Evolutionary conservation across 2,888 invertebrate species (phyloP).

Genomic region (Aphrophora alni): DNA sequence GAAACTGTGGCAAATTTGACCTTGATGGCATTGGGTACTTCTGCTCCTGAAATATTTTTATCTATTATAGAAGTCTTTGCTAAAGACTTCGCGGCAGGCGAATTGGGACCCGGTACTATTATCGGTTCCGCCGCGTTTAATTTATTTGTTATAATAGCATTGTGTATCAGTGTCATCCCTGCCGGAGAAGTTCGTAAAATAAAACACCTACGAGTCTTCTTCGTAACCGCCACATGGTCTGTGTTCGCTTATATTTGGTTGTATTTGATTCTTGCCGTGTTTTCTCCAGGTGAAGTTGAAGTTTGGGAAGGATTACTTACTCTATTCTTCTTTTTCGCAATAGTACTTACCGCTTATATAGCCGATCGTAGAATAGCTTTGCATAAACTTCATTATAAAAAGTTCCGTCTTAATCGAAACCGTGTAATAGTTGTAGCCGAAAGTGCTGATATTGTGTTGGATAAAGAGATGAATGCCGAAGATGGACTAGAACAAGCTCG

Average conservation of each 20-base stretch:
- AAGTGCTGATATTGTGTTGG: slow-evolving; percentile 67
- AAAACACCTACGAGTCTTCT: slow-evolving; percentile 95
- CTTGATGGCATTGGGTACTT: slow-evolving; percentile 97
- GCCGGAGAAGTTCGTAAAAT: slow-evolving; percentile 90
- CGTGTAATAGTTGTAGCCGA: slow-evolving; percentile 91
- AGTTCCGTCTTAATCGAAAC: slow-evolving; percentile 87
- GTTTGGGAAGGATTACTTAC: slow-evolving; percentile 98
- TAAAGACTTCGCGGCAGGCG: slow-evolving; percentile 94
- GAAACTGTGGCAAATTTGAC: slow-evolving; percentile 99
- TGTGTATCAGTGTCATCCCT: slow-evolving; percentile 91
- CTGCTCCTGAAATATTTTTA: slow-evolving; percentile 96
- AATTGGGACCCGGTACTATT: slow-evolving; percentile 97
- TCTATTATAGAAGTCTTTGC: slow-evolving; percentile 98
- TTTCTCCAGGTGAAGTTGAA: slow-evolving; percentile 86
- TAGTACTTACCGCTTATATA: slow-evolving; percentile 94
- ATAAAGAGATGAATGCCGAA: slow-evolving; percentile 63
- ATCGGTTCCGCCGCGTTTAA: slow-evolving; percentile 99
- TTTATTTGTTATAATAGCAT: slow-evolving; percentile 95
- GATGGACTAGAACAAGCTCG: slow-evolving; percentile 72
- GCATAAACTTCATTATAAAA: slow-evolving; percentile 87
- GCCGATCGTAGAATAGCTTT: slow-evolving; percentile 88
- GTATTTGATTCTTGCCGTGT: slow-evolving; percentile 89
- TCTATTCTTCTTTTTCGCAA: slow-evolving; percentile 95
- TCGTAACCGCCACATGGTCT: slow-evolving; percentile 97
- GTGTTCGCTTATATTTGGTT: slow-evolving; percentile 99